Base-by-base conservation (phyloP, 30 jellyfish, hydroid and myxozoan genomes). In the Aurelia sp. region DNA sequence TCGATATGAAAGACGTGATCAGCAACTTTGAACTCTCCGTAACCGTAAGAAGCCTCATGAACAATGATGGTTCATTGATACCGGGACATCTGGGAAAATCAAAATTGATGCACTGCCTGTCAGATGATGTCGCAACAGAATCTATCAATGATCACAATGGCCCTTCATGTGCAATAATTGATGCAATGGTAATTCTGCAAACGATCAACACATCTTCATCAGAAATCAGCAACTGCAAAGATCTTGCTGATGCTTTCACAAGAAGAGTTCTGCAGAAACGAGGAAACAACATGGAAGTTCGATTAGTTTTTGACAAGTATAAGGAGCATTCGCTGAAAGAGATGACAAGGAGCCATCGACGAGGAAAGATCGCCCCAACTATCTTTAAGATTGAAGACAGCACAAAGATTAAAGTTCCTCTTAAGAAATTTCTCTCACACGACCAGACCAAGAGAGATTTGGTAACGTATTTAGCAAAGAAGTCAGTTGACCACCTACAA, bases 1-100 rank as follows among this genome's bases (percentile, higher is more conserved):
- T 63, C 40, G 74, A 63, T 63, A 63, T 63, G 74, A 63, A 63
- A 23, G 74, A 21, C 16, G 65, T 53, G 65, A 53, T 53, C 65
- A 53, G 65, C 65, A 53, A 53, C 65, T 53, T 53, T 53, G 65
- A 53, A 18, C n/a, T 53, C 19, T 53, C 19, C 2, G 65, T 53
- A 53, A 53, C 65, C 65, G 16, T 53, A 53, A 53, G 65, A 53
- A 53, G 65, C 65, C 65, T 53, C 65, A 53, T 53, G 65, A 53
- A 53, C 65, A 53, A 53, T 53, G 65, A 53, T 53, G 1, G 65
- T 53, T 53, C 19, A 0, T 53, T 53, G 65, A 53, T 53, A 53
- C 65, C 65, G 3, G 65, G 65, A 53, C 65, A 53, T 53, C 2
- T 12, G 65, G 1, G 1, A 53, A 53, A 53, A 53, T 53, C 19